Base-by-base conservation (phyloP, 2,888 invertebrate species). In the Operophtera brumata region DNA sequence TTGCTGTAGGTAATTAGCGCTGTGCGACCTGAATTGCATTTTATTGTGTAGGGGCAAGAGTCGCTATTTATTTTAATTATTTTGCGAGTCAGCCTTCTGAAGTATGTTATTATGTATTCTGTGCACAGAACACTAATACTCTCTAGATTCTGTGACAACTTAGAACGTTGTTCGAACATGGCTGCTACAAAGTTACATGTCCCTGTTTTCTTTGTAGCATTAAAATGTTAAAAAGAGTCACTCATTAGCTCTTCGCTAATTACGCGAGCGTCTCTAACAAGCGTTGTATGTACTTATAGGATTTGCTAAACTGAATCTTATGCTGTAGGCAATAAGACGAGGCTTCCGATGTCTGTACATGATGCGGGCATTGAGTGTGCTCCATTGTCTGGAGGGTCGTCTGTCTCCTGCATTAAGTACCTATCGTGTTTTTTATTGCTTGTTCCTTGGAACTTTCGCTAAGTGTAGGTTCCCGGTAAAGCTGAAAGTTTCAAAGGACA, bases 301-400 rank as follows among this genome's bases (percentile, higher is more conserved):
- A 36, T 14, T 25, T n/a, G 28, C 14, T 11, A 59, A 43, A 55
- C 42, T 54, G 10, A 59, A 60, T 61, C 55, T 56, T 63, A 54
- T 37, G 0, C 0, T 1, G 0, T 13, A n/a, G 10, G 47, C n/a
- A 52, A 53, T 62, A 65, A 49, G 59, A 55, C 45, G 20, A 46
- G 34, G 40, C 37, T 36, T 41, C 46, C 42, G 59, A 46, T 50
- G 62, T 66, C 59, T 61, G 72, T 70, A 71, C 70, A 73, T 71
- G 78, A 81, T 82, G 82, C 78, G 74, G 78, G 81, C 75, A 82
- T 81, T 82, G 81, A 84, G 82, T 78, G 73, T 70, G 69, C 75
- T 74, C 76, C 69, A 85, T 86, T 87, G 87, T 87, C 81, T 84
- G 77, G 71, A 85, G 86, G 69, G 74, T 72, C 76, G 82, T 82